Base-by-base conservation (phyloP, 2,113 vertebrate genomes). In the Heterotilapia buettikoferi region DNA sequence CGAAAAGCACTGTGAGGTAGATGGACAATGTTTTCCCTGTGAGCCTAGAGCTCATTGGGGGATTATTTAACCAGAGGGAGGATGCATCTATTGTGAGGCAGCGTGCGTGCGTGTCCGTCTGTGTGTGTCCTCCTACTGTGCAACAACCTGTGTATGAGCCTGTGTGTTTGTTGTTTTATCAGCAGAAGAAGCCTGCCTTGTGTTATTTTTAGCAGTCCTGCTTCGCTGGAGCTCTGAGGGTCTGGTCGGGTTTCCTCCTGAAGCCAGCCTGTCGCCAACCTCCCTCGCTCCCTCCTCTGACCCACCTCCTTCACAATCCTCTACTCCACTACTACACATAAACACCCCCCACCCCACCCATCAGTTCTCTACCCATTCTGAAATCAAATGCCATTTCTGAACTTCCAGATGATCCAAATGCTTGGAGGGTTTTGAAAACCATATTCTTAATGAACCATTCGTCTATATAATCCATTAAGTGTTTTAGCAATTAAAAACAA, bases 131-230 rank as follows among this genome's bases (percentile, higher is more conserved):
- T 90, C 52, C 83, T 85, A 83, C 85, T 84, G 87, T 90, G 61
- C 61, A 61, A 86, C 85, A 90, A 85, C 80, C 61, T 88, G 85
- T 87, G 87, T 87, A 78, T 84, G 90, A 84, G 92, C 85, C 81
- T 90, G 84, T 93, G 91, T 90, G 92, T 88, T n/a, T 92, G 93
- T 87, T 88, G 88, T 93, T 90, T 92, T 93, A 90, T 95, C 93
- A 93, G 94, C 95, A 93, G 91, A 89, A 91, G 93, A 95, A 96
- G 92, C 92, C 93, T 95, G 91, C 93, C 53, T 88, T 59, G 38
- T 96, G 86, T 93, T 96, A 96, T 96, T 97, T 96, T 96, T 96
- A 96, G 96, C 93, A 83, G 86, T 33, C 90, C 89, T 90, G 93
- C 89, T 94, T 92, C 89, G 53, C 92, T 92, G 88, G 92, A 94